phyloP scores from a whole-genome alignment of 2,797 vertebrate species.

The Poliocrania exsul region DNA sequence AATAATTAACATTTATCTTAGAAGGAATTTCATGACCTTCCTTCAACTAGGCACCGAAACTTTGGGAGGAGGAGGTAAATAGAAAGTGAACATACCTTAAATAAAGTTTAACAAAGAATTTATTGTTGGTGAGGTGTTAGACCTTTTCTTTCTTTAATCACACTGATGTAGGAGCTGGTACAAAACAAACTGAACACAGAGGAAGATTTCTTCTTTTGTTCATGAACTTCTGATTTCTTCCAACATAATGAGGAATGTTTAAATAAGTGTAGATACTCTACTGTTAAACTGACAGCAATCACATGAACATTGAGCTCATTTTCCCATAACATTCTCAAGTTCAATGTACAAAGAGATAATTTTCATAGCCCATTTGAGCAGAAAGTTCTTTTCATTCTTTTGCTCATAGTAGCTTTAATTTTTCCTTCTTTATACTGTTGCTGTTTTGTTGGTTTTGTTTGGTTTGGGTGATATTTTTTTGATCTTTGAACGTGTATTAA shows the following conservation, averaged over 20 bases:
- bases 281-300: background rate
- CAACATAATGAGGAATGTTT: background rate
- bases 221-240: background rate
- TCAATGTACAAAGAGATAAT: background rate
- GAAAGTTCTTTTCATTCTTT: background rate
- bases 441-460: background rate
- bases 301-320: background rate
- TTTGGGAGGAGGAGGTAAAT: background rate
- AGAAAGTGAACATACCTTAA: background rate
- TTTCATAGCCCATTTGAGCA: background rate
- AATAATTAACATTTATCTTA: conserved; percentile 33
- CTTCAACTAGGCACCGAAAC: background rate
- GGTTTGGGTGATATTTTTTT: background rate
- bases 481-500: conserved; percentile 27
- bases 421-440: background rate
- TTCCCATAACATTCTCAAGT: background rate
- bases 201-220: background rate
- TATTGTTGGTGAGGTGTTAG: background rate
- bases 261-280: background rate
- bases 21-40: background rate
- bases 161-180: background rate
- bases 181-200: background rate
- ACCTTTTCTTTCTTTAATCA: background rate
- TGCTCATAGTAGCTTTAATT: background rate
- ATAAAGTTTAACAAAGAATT: background rate